Evolutionary conservation across 2,888 invertebrate genomes (phyloP), one percentile per base, ranked within the genome.

Genomic region (Caenorhabditis auriculariae): DNA sequence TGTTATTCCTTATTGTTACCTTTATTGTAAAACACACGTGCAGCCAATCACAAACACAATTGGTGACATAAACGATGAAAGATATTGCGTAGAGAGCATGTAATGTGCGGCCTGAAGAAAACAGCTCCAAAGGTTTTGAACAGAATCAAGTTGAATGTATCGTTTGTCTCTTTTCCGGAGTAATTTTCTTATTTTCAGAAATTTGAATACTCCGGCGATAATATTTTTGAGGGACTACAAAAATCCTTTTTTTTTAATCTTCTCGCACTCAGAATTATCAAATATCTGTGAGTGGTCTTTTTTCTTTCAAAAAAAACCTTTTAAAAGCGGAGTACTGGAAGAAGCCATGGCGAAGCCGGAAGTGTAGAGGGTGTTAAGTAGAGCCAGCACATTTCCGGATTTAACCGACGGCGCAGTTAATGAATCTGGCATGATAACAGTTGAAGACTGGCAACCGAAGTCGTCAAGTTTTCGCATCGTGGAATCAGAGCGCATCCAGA

Each of bases 11-110:
- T 15, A 23, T 23, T 39, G 27, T 32, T 48, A 67, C 73, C 59
- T 65, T 60, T 5, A 80, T 60, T 4, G 76, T 68, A 32, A 69
- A 72, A 43, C 74, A 78, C 4, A 74, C 69, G 55, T 82, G 78
- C 19, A 81, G 44, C 81, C 81, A 81, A 45, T 81, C 78, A 35
- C 72, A 61, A 21, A 76, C 44, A 23, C 65, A 66, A 54, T 77
- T 78, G 19, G 56, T 48, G 29, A 71, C 59, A 54, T 79, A 82
- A 28, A 81, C 74, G 21, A 81, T 62, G 50, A 81, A 79, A 21
- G 77, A 76, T 23, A 78, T 51, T 6, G 79, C 81, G 49, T 81
- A 81, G 21, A 81, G 67, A 4, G 80, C 75, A 55, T 81, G 81
- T 67, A 81, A 66, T 6, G 76, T 77, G 52, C 72, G 60, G 24